These are phyloP conservation scores for Meta bourneti DNA, from an alignment of 2,888 invertebrate genomes.

Conservation along the genomic window DNA sequence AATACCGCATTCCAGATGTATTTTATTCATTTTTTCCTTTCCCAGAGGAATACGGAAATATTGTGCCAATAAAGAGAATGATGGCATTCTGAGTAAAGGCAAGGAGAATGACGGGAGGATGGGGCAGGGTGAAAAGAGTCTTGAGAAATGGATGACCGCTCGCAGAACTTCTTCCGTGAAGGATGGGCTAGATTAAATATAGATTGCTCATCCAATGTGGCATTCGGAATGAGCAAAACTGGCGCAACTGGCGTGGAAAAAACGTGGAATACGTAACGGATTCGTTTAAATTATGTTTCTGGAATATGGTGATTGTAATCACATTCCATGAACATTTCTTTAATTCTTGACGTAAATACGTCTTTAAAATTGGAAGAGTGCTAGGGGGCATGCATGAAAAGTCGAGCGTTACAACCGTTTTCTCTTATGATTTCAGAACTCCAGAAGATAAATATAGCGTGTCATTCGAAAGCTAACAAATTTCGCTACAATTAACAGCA, in stretches of 20 bases:
- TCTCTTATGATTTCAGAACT: no score
- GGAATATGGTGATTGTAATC: neutral
- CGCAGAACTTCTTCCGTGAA: slow-evolving; percentile 39
- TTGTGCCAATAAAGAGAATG: slow-evolving; percentile 54
- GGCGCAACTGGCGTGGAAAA: neutral
- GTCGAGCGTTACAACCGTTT: no score
- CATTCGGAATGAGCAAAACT: neutral
- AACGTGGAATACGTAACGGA: neutral
- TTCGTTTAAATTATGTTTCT: neutral
- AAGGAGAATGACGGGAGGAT: neutral
- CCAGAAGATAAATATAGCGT: no score
- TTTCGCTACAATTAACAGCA: no score
- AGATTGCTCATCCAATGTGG: slow-evolving; percentile 52
- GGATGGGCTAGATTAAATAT: slow-evolving; percentile 60
- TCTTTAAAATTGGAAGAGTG: no score
- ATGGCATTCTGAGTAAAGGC: slow-evolving; percentile 9
- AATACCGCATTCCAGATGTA: slow-evolving; percentile 41
- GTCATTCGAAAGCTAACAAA: no score
- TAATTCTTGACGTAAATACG: no score
- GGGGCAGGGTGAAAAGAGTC: slow-evolving; percentile 21
- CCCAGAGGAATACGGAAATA: slow-evolving; percentile 44
- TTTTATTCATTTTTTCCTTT: slow-evolving; percentile 45
- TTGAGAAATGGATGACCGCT: slow-evolving; percentile 54
- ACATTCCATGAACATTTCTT: no score
- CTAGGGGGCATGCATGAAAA: no score